Conservation (phyloP, 2,888 invertebrate genomes). For the Lymantria dispar region DNA sequence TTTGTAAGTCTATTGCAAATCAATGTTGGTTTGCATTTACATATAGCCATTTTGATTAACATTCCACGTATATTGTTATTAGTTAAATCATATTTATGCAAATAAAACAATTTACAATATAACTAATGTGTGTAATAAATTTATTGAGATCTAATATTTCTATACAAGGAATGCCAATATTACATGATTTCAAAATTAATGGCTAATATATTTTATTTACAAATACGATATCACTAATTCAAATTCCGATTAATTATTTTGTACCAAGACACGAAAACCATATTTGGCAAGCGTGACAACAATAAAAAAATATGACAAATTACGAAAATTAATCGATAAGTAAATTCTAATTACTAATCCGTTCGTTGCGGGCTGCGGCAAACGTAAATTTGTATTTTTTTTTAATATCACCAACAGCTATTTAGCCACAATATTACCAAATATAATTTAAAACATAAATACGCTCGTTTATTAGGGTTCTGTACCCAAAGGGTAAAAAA, state of each 20-base stretch:
- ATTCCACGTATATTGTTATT: background rate
- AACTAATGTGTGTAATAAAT: slow-evolving; percentile 4
- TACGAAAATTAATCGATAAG: background rate
- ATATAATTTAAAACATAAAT: no score
- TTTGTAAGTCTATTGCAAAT: no score
- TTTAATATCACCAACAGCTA: background rate
- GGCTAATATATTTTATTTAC: slow-evolving; percentile 38
- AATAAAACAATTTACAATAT: background rate
- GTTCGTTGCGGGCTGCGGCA: background rate
- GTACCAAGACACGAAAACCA: slow-evolving; percentile 16
- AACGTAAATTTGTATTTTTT: background rate
- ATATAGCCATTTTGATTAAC: background rate
- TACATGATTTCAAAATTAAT: slow-evolving; percentile 23
- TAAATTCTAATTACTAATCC: background rate
- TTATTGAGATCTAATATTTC: slow-evolving; percentile 25
- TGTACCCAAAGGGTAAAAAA: no score
- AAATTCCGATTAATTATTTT: slow-evolving; percentile 15
- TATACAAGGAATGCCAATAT: slow-evolving; percentile 37
- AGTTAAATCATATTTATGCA: background rate
- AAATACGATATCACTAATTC: slow-evolving; percentile 28
- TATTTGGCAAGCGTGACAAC: slow-evolving; percentile 14
- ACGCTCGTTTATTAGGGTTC: no score
- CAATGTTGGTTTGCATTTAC: background rate
- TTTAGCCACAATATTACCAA: no score
- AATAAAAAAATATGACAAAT: background rate